Percentiles rank a stretch among this genome's conserved stretches.
phyloP scores from a whole-genome alignment of 2,797 vertebrate species.

The Acomys russatus region DNA sequence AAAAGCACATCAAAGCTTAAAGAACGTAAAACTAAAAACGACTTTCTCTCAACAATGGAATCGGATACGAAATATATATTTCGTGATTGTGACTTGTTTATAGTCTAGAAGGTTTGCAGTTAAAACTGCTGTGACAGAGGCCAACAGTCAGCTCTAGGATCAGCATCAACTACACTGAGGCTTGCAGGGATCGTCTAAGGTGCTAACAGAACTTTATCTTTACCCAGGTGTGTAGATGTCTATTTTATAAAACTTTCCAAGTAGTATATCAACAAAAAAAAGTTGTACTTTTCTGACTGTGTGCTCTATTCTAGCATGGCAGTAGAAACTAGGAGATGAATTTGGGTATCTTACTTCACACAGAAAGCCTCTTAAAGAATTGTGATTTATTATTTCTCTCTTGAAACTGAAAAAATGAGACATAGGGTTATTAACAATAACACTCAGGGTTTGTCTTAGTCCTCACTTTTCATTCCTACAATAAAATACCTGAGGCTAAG shows the following conservation, averaged over 20 bases:
- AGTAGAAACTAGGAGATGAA: background rate
- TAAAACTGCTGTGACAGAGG: background rate
- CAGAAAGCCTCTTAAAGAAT: background rate
- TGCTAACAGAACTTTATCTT: background rate
- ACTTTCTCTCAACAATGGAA: background rate
- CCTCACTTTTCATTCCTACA: background rate
- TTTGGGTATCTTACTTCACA: background rate
- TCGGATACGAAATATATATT: background rate
- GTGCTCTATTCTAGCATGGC: background rate
- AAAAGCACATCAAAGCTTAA: background rate
- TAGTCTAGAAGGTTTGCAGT: background rate
- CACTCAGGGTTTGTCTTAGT: background rate
- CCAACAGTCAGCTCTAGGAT: background rate
- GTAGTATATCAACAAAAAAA: too few species aligned
- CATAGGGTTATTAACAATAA: background rate
- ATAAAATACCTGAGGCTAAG: background rate
- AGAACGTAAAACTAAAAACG: background rate
- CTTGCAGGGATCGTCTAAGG: too few species aligned
- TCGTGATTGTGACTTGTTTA: background rate
- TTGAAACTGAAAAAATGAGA: background rate
- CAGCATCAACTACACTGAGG: background rate
- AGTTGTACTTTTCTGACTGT: background rate
- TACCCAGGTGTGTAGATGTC: background rate
- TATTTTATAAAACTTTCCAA: background rate
- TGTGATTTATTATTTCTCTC: background rate